Conservation (phyloP, 2,888 invertebrate genomes). For the Serrognathus titanus region DNA sequence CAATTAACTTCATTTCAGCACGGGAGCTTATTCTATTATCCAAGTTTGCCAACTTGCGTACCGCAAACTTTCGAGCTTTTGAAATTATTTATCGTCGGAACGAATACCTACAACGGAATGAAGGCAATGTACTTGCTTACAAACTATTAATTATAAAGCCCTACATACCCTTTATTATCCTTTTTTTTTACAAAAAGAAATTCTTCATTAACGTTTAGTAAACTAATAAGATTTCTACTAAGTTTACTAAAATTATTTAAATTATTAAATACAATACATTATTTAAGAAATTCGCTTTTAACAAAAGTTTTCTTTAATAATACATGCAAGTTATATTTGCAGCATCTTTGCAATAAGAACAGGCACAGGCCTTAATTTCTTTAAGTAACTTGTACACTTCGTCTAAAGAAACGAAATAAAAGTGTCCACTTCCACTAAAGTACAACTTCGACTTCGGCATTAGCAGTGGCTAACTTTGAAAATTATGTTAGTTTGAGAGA, state of each 20-base stretch:
- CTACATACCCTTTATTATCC: too few relatives aligned
- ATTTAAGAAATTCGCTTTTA: too few relatives aligned
- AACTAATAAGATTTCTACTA: too few relatives aligned
- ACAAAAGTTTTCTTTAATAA: too few relatives aligned
- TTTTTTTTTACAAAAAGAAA: too few relatives aligned
- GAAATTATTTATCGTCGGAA: background rate
- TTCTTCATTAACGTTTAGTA: too few relatives aligned
- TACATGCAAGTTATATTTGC: too few relatives aligned
- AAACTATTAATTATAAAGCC: too few relatives aligned
- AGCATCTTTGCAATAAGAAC: background rate
- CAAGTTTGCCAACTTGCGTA: slow-evolving; percentile 1
- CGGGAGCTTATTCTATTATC: slow-evolving; percentile 22
- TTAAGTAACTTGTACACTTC: slow-evolving; percentile 11
- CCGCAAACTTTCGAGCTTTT: slow-evolving; percentile 1
- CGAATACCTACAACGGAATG: background rate
- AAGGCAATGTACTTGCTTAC: too few relatives aligned
- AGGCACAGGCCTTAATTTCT: slow-evolving; percentile 10
- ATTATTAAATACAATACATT: too few relatives aligned
- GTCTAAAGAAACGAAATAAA: slow-evolving; percentile 9
- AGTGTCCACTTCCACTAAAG: slow-evolving; percentile 12
- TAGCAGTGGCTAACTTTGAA: slow-evolving; percentile 1
- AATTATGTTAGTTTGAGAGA: background rate
- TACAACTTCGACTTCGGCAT: background rate
- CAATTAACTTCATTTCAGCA: slow-evolving; percentile 38
- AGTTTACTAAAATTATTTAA: too few relatives aligned